phyloP scores from a whole-genome alignment of 2,113 vertebrate species.

The Macquaria australasica region DNA sequence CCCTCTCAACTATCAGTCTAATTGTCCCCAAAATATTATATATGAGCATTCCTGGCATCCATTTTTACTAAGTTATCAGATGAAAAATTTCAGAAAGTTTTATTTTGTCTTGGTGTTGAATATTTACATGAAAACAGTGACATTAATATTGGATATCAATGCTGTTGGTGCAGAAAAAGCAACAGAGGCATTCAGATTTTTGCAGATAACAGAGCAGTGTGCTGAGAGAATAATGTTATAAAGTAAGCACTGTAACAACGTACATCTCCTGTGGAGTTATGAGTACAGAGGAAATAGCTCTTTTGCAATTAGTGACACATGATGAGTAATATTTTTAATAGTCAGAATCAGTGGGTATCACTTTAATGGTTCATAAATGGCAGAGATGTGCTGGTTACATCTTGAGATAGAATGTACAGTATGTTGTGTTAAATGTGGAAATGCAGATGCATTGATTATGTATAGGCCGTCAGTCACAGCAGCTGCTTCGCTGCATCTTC shows the following conservation, averaged over 20 bases:
- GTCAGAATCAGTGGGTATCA: neutral
- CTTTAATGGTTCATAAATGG: neutral
- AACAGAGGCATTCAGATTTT: neutral
- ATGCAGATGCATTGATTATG: conserved; percentile 18
- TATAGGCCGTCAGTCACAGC: conserved; percentile 19
- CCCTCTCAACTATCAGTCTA: neutral
- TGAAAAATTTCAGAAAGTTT: neutral
- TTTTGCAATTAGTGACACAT: neutral
- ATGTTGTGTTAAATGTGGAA: conserved; percentile 22
- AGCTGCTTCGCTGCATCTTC: conserved; percentile 39
- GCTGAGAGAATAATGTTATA: neutral
- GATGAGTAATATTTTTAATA: neutral
- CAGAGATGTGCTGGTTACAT: conserved; percentile 57
- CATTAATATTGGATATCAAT: neutral
- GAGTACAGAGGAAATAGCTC: neutral
- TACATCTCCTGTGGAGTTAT: conserved; percentile 36
- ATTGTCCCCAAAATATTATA: neutral
- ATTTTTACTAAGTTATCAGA: neutral
- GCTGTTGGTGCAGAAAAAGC: neutral
- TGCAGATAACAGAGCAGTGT: neutral
- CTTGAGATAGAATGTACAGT: conserved; percentile 6
- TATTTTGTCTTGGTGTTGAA: neutral
- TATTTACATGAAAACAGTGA: neutral
- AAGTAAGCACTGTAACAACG: neutral
- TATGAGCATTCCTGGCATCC: neutral